phyloP scores from a whole-genome alignment of 2,797 vertebrate genomes.

The Myiotriccus ornatus region DNA sequence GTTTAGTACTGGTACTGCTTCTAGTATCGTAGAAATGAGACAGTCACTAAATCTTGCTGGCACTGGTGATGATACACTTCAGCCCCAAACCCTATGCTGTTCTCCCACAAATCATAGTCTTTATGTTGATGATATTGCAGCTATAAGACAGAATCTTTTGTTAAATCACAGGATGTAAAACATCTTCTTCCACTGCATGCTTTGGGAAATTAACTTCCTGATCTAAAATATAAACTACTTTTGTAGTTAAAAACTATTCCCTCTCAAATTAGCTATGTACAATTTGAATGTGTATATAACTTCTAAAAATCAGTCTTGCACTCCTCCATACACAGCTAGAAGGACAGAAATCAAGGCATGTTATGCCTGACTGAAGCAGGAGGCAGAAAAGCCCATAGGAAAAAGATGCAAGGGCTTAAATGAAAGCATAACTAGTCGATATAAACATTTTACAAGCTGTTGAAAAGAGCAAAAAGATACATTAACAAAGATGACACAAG shows the following conservation, averaged over 20 bases:
- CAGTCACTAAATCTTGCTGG: not conserved
- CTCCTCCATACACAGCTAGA: not conserved
- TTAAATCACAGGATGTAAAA: not conserved
- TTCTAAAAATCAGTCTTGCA: not conserved
- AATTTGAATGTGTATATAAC: not conserved
- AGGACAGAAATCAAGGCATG: not conserved
- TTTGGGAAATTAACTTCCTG: not conserved
- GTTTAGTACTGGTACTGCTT: not conserved
- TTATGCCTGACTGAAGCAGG: not conserved
- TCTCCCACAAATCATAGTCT: not conserved
- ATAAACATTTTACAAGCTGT: not conserved
- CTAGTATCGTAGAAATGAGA: not conserved
- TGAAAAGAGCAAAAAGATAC: not conserved
- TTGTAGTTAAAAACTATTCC: not conserved
- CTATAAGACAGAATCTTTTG: not conserved
- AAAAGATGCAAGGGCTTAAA: not conserved
- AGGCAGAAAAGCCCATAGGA: not conserved
- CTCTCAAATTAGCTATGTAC: not conserved
- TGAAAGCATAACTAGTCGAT: not conserved
- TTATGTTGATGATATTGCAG: not conserved
- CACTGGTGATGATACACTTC: not conserved
- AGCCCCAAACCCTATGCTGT: not conserved
- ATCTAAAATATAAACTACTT: not conserved
- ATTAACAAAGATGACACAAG: not conserved
- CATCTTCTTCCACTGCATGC: not conserved